A percentile compares a stretch with the other conserved stretches of the same genome.
Evolutionary conservation across 2,113 vertebrate species (phyloP).

Genomic region (Cyphomyrus plagiostoma): DNA sequence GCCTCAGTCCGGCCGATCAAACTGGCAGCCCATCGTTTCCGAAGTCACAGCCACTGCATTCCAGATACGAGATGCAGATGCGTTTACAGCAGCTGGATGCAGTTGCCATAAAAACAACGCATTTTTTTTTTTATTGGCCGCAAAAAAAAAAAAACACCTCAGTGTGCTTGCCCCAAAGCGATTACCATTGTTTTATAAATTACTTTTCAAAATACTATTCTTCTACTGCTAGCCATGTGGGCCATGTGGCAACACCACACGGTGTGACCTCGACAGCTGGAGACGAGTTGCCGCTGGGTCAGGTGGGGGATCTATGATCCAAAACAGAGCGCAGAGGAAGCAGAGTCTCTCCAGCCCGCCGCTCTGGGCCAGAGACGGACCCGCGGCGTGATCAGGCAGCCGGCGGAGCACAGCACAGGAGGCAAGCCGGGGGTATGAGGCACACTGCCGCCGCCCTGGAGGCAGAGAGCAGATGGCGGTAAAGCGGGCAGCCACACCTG

Average conservation of each 20-base stretch:
- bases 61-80: slow-evolving; percentile 36
- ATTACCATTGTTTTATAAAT: neutral
- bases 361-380: neutral
- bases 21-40: slow-evolving; percentile 36
- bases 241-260: neutral
- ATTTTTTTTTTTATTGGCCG: neutral
- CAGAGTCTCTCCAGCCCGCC: neutral
- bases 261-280: neutral
- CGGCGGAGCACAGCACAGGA: neutral
- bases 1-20: slow-evolving; percentile 14
- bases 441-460: slow-evolving; percentile 28
- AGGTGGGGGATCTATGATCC: neutral
- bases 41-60: slow-evolving; percentile 28
- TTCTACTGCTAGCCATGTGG: neutral
- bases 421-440: neutral
- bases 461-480: slow-evolving; percentile 3
- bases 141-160: neutral
- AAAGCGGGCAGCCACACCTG: neutral
- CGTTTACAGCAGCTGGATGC: slow-evolving; percentile 36
- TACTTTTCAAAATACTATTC: neutral
- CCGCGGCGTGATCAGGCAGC: neutral
- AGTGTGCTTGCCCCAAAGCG: neutral
- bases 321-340: neutral
- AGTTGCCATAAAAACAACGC: neutral
- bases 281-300: neutral